Evolutionary conservation across 2,888 invertebrate species (phyloP).

Genomic region (Drosophila pegasa): DNA sequence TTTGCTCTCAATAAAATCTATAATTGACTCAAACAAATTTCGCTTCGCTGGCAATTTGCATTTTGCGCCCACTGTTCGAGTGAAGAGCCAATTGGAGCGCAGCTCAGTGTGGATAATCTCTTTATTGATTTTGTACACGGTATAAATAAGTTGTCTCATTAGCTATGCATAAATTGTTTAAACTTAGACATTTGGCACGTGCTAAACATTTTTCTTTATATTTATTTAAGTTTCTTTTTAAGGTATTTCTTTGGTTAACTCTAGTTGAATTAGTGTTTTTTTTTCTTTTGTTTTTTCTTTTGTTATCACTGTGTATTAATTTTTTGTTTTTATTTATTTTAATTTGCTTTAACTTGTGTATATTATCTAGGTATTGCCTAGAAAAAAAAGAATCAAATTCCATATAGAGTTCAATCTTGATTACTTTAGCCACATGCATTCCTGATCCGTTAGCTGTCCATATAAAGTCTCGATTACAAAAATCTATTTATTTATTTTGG

Average conservation of each 20-base stretch:
- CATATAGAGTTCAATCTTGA: conserved; percentile 5
- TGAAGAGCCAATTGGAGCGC: background rate
- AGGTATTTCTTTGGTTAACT: conserved; percentile 29
- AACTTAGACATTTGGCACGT: conserved; percentile 22
- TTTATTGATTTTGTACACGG: conserved; percentile 56
- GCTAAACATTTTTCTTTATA: conserved; percentile 18
- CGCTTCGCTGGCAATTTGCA: background rate
- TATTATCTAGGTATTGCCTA: conserved; percentile 19
- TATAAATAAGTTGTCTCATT: conserved; percentile 35
- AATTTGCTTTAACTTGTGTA: conserved; percentile 19
- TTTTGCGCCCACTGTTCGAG: background rate
- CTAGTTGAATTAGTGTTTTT: conserved; percentile 10
- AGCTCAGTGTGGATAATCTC: conserved; percentile 24
- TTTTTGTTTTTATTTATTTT: conserved; percentile 8
- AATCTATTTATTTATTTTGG: conserved; percentile 18
- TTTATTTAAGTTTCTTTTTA: conserved; percentile 13
- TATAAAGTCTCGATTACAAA: conserved; percentile 56
- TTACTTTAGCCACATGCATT: conserved; percentile 8
- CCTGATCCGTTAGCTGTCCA: conserved; percentile 39
- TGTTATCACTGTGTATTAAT: conserved; percentile 11
- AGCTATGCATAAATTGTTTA: conserved; percentile 31
- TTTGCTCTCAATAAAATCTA: too few relatives aligned
- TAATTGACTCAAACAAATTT: background rate
- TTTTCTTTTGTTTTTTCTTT: conserved; percentile 4
- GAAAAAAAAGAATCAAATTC: conserved; percentile 21